Percentiles rank a stretch among this genome's conserved stretches.
These are phyloP conservation scores for Labia minor DNA, from an alignment of 2,888 invertebrate species.

Conservation along the genomic window DNA sequence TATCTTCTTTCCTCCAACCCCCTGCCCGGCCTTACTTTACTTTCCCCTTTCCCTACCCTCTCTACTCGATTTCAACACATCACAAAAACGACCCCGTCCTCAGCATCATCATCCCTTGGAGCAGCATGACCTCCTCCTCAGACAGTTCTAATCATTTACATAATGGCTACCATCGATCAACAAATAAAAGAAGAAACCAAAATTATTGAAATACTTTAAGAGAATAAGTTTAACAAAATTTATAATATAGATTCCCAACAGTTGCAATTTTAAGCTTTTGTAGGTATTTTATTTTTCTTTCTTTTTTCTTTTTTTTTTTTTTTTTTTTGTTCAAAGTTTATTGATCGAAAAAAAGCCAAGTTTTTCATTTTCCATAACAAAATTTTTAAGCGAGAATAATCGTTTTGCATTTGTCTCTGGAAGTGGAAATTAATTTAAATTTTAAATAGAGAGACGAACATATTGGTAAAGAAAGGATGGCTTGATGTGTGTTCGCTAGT, in stretches of 20 bases:
- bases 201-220: no score
- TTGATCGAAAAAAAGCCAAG: no score
- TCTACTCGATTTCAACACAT: constrained; percentile 19
- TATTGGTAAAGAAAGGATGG: constrained; percentile 13
- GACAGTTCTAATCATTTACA: constrained; percentile 30
- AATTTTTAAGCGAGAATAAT: constrained; percentile 13
- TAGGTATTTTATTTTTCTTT: no score
- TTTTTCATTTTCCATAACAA: constrained; percentile 5
- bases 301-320: no score
- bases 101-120: constrained; percentile 13
- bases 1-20: not conserved
- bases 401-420: constrained; percentile 13
- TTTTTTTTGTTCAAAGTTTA: no score
- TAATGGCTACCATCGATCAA: constrained; percentile 30
- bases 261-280: no score
- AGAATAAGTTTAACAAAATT: no score
- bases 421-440: constrained; percentile 13
- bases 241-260: no score
- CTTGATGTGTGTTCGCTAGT: constrained; percentile 13
- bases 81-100: constrained; percentile 16
- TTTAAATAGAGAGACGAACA: constrained; percentile 13
- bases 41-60: not conserved
- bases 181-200: constrained; percentile 22
- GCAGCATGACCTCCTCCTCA: constrained; percentile 19
- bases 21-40: not conserved